Evolutionary conservation across 2,888 invertebrate genomes (phyloP), one percentile per base, ranked within the genome.

Genomic region (Pristionchus arcanus): DNA sequence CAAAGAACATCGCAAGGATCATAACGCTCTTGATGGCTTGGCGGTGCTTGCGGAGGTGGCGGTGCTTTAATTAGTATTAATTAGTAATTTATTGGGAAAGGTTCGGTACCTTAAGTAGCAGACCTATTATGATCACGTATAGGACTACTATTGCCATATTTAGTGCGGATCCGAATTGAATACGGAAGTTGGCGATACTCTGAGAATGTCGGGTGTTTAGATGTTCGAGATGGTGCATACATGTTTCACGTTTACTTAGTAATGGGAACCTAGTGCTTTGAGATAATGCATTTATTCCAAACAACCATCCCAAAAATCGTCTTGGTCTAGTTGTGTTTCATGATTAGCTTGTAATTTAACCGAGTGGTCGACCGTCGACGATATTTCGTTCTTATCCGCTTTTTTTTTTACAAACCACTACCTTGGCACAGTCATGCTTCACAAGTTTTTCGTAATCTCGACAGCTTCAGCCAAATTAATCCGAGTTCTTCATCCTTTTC

Each of bases 1-100:
- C 2, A 28, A 87, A 87, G 37, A 87, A 34, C 16, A 55, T 16
- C 0, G 87, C 66, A 11, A 87, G 66, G 16, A 87, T 68, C 66
- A 87, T 87, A 25, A 87, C 68, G 19, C 87, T 25, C 25, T 68
- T 87, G 42, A 87, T 87, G 16, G 87, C 66, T 49, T 68, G 66
- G 7, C 87, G 87, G 25, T 87, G 42, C 28, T 19, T 21, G 25
- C 42, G 31, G 2, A 87, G 66, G 59, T 85, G 68, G 42, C 53
- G 42, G 13, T 59, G 11, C 87, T 68, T 7, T 42, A 68, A 66
- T 15, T 68, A 59, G 2, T 49, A n/a, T 37, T 28, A 7, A 42
- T 34, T 68, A 28, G 21, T 15, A 0, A 7, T 42, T 42, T 21
- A 42, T 34, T 31, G 31, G 31, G 15, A 49, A n/a, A 49, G 2